Evolutionary conservation across 2,113 vertebrate genomes (phyloP).

Genomic region (Tachuris rubrigastra): DNA sequence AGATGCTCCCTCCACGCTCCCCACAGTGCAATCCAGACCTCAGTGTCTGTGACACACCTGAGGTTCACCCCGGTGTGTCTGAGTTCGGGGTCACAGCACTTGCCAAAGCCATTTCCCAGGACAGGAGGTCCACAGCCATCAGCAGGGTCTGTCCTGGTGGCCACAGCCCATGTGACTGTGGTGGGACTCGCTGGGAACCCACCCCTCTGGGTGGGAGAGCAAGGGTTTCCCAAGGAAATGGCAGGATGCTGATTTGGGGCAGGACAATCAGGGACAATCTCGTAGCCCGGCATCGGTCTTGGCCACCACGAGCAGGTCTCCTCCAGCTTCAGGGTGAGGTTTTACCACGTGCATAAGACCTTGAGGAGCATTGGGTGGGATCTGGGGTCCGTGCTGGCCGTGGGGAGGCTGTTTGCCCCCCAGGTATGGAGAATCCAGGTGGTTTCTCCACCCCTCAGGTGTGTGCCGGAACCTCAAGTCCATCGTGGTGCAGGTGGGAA

Average conservation of each 20-base stretch:
- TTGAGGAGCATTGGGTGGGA: not conserved
- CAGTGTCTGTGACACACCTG: rapidly evolving
- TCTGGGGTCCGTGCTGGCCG: not conserved
- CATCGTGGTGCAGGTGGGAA: conserved; percentile 96
- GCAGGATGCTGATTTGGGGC: not conserved
- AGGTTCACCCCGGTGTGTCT: not conserved
- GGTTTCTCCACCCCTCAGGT: conserved; percentile 68
- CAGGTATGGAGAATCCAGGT: not conserved
- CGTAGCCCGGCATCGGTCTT: rapidly evolving
- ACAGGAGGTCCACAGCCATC: not conserved
- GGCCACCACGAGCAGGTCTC: rapidly evolving
- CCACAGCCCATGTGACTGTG: not conserved
- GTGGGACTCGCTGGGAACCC: not conserved
- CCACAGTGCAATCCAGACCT: rapidly evolving
- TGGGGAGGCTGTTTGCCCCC: not conserved
- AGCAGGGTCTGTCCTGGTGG: not conserved
- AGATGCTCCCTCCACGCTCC: rapidly evolving
- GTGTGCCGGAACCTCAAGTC: conserved; percentile 97
- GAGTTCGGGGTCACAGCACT: rapidly evolving
- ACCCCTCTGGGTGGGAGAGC: not conserved
- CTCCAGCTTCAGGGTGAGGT: not conserved
- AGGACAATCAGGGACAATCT: not conserved
- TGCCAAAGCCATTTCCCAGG: not conserved
- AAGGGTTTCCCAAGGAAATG: rapidly evolving
- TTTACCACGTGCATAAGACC: too few species aligned